Base-by-base conservation (phyloP, 1,140 invertebrate genomes). In the Formica exsecta region DNA sequence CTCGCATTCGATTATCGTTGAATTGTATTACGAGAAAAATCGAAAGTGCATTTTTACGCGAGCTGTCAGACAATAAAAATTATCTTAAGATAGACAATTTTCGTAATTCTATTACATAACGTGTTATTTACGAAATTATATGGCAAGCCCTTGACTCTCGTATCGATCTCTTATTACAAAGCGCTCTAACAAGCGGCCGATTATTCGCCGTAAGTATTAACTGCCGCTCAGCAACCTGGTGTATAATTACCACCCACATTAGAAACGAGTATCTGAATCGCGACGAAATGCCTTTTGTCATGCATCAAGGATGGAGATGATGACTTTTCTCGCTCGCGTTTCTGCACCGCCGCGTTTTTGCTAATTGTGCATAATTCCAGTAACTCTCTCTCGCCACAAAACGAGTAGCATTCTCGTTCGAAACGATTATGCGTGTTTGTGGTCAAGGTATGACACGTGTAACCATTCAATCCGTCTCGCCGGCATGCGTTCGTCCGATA, bases 341-440 rank as follows among this genome's bases (percentile, higher is more conserved):
- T 25, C 32, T 6, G 16, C 41, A 48, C 22, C 32, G 48, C 13
- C 13, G 41, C 70, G 44, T 13, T 48, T 13, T 48, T 11, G 19
- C 13, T 4, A 1, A 32, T 16, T 59, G 71, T 64, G 19, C 32
- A 2, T 76, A 64, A 74, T 65, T 65, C 25, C 11, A 51, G 22
- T 61, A 38, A 22, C 25, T 85, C 36, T 85, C 74, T 29, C 61
- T n/a, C 22, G 13, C 19, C 32, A 25, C 29, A 75, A 75, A 61
- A 48, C 16, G 54, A 81, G 13, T 51, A 38, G 51, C n/a, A 6
- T 70, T 64, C 36, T 32, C 13, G 48, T 62, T 29, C 3, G 19
- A 19, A 65, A 77, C 25, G 48, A 44, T 29, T 51, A 13, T 22
- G 57, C 83, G 86, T 84, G 80, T 89, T 89, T 66, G 71, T 48